These are phyloP conservation scores for Neocrepidodera transversa DNA, from an alignment of 2,888 invertebrate species.

Conservation along the genomic window DNA sequence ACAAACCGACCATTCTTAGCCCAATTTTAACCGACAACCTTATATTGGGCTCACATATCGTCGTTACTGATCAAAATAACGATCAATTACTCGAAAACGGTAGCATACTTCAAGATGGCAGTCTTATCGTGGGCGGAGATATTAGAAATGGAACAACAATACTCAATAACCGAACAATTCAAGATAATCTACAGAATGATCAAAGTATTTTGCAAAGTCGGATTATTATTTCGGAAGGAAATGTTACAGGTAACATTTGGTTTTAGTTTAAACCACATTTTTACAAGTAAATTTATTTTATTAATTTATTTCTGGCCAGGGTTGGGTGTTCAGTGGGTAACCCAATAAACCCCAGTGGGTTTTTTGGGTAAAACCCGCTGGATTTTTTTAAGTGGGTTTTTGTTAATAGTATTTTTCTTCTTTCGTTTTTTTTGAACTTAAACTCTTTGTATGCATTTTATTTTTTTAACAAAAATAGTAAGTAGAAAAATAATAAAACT, in stretches of 20 bases:
- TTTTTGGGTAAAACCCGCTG: no score
- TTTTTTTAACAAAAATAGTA: no score
- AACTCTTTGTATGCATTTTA: no score
- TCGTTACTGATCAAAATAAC: slow-evolving; percentile 52
- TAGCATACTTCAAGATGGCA: slow-evolving; percentile 35
- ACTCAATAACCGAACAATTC: slow-evolving; percentile 43
- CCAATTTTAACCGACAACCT: slow-evolving; percentile 56
- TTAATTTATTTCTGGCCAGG: no score
- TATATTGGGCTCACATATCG: slow-evolving; percentile 58
- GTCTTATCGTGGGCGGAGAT: slow-evolving; percentile 39
- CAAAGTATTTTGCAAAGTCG: slow-evolving; percentile 40
- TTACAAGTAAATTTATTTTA: no score
- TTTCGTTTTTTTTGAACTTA: no score
- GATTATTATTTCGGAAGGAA: slow-evolving; percentile 37
- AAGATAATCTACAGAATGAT: slow-evolving; percentile 40
- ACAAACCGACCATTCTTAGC: slow-evolving; percentile 54
- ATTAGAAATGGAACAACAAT: slow-evolving; percentile 42
- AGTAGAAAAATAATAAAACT: no score
- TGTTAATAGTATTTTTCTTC: no score
- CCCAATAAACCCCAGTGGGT: no score
- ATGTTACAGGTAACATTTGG: slow-evolving; percentile 29
- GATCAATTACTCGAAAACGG: slow-evolving; percentile 52
- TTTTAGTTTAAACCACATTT: no score
- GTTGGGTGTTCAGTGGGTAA: no score
- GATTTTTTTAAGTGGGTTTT: no score